Conservation (phyloP, 2,797 vertebrate species). For the Brotula barbata region DNA sequence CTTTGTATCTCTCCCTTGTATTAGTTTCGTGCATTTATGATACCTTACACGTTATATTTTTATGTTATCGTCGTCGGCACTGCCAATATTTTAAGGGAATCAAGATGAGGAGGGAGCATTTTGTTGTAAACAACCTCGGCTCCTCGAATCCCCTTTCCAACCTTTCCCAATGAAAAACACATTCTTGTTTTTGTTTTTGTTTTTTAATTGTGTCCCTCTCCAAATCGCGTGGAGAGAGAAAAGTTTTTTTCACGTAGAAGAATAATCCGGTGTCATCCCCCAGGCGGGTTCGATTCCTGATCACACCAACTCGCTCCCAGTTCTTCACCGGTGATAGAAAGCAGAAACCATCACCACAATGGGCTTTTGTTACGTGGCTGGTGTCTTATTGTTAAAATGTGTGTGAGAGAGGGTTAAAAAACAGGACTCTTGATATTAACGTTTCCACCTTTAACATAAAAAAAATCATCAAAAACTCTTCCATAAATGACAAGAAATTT, state of each 20-base stretch:
- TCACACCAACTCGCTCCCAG: constrained; percentile 40
- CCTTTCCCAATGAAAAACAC: constrained; percentile 58
- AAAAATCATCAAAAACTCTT: neutral
- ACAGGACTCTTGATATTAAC: constrained; percentile 13
- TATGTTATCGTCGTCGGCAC: constrained; percentile 52
- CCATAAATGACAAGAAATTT: no score
- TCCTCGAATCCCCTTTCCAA: constrained; percentile 54
- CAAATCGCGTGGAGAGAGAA: constrained; percentile 33
- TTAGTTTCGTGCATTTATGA: constrained; percentile 50
- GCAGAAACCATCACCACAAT: constrained; percentile 38
- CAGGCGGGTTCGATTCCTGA: constrained; percentile 41
- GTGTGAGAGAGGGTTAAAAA: constrained; percentile 8
- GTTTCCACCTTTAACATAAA: constrained; percentile 41
- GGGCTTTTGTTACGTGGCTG: constrained; percentile 16
- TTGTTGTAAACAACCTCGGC: constrained; percentile 58
- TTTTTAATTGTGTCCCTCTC: constrained; percentile 28
- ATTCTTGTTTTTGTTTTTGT: constrained; percentile 1
- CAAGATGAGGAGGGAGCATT: constrained; percentile 51
- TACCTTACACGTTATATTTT: constrained; percentile 66
- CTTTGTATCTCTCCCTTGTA: constrained; percentile 38
- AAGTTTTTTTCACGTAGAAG: no score
- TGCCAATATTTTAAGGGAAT: constrained; percentile 58
- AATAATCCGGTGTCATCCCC: constrained; percentile 47
- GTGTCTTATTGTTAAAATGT: constrained; percentile 25
- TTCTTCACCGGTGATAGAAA: constrained; percentile 36